Percentiles rank a stretch among this genome's conserved stretches.
phyloP scores from a whole-genome alignment of 2,797 vertebrate species.

The Masticophis lateralis region DNA sequence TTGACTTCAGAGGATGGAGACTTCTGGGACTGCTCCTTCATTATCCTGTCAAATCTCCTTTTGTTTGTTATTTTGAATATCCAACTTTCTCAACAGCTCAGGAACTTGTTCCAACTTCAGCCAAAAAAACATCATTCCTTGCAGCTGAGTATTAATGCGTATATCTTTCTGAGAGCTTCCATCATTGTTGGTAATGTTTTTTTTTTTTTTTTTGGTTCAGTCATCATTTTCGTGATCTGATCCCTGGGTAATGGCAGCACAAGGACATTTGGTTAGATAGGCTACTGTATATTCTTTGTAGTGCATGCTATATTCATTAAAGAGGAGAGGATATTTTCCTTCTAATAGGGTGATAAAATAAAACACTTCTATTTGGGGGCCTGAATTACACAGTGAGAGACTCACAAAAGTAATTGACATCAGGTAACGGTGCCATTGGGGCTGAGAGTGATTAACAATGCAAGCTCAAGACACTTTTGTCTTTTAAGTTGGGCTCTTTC shows the following conservation, averaged over 20 bases:
- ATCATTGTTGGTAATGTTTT: conserved; percentile 53
- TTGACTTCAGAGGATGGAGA: no score
- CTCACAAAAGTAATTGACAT: conserved; percentile 66
- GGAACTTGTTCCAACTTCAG: background rate
- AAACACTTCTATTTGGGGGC: conserved; percentile 56
- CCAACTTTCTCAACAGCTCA: background rate
- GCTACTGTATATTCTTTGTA: conserved; percentile 47
- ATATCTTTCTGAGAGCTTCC: conserved; percentile 39
- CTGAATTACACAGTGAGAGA: conserved; percentile 60
- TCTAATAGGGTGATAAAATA: conserved; percentile 65
- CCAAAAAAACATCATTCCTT: background rate
- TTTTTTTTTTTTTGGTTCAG: conserved; percentile 44
- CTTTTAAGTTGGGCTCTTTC: conserved; percentile 62
- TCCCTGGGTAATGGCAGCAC: conserved; percentile 33
- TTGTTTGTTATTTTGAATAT: background rate
- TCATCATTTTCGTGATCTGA: conserved; percentile 57
- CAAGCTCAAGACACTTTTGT: conserved; percentile 57
- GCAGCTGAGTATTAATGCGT: conserved; percentile 17
- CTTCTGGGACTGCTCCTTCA: background rate
- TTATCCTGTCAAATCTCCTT: background rate
- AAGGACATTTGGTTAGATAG: conserved; percentile 58
- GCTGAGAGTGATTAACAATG: conserved; percentile 54
- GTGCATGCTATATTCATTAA: conserved; percentile 58
- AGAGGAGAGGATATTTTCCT: conserved; percentile 45
- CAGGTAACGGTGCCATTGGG: conserved; percentile 42